These are phyloP conservation scores for Platycheirus rosarum DNA, from an alignment of 2,888 invertebrate species.

Conservation along the genomic window DNA sequence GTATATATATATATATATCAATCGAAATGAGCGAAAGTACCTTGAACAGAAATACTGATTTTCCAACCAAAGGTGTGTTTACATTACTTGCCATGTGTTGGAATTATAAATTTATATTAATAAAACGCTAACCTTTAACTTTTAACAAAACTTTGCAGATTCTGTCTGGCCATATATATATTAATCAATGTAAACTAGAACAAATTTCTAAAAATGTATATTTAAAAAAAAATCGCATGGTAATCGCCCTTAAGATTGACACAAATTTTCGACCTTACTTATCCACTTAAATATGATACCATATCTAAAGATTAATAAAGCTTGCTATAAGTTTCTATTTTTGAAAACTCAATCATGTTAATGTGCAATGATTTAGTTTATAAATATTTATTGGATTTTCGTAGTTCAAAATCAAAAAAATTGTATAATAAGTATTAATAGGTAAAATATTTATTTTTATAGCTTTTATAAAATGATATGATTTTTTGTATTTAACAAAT, in stretches of 20 bases:
- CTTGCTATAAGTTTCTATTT: too few species aligned
- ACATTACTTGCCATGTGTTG: conserved; percentile 19
- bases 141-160: conserved; percentile 33
- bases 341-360: too few species aligned
- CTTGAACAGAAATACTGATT: conserved; percentile 77
- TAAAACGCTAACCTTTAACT: conserved; percentile 52
- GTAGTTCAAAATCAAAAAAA: background rate
- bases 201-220: too few species aligned
- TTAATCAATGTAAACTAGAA: too few species aligned
- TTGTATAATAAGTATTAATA: background rate
- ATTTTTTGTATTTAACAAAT: conserved; percentile 69
- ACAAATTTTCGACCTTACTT: too few species aligned
- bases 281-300: too few species aligned
- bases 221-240: too few species aligned
- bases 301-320: too few species aligned
- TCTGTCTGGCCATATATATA: conserved; percentile 60
- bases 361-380: too few species aligned
- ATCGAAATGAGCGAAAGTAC: conserved; percentile 81
- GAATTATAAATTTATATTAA: conserved; percentile 36
- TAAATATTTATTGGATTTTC: too few species aligned
- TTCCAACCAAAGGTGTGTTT: conserved; percentile 43
- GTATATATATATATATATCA: conserved; percentile 80
- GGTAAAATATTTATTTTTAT: conserved; percentile 34
- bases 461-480: conserved; percentile 66
- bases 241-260: too few species aligned